phyloP scores from a whole-genome alignment of 2,113 vertebrate species.

The Pogona vitticeps region DNA sequence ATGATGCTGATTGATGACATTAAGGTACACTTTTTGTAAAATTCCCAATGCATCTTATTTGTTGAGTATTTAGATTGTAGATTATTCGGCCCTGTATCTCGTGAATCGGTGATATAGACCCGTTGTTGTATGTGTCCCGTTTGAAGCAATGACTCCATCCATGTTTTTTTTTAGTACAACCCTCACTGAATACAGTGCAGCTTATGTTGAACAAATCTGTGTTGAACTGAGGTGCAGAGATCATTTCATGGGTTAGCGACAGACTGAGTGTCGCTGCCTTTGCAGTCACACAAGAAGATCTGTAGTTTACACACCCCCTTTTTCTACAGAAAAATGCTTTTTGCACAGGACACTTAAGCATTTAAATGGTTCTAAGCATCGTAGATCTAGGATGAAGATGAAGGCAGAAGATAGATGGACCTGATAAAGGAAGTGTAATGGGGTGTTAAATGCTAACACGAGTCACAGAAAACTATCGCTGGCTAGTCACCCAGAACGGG shows the following conservation, averaged over 20 bases:
- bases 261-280: not conserved
- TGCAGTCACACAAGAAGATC: not conserved
- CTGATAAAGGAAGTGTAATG: not conserved
- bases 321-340: not conserved
- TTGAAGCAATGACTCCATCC: not conserved
- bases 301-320: not conserved
- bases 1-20: constrained; percentile 98
- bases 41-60: not conserved
- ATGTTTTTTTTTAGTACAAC: not conserved
- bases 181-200: not conserved
- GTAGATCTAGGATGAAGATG: not conserved
- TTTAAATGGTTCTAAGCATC: not conserved
- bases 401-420: constrained; percentile 13
- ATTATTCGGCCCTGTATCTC: not conserved
- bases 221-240: not conserved
- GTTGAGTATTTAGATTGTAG: not conserved
- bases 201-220: not conserved
- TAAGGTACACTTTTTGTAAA: constrained; percentile 82
- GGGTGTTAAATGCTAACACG: not conserved
- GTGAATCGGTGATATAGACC: too few species aligned
- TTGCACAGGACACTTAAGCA: not conserved
- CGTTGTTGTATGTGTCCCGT: not conserved
- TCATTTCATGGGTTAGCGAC: not conserved
- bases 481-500: not conserved
- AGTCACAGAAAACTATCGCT: not conserved